Percentiles rank a stretch among this genome's conserved stretches.
Evolutionary conservation across 2,888 invertebrate species (phyloP).

Genomic region (Disparrhopalites patrizii): DNA sequence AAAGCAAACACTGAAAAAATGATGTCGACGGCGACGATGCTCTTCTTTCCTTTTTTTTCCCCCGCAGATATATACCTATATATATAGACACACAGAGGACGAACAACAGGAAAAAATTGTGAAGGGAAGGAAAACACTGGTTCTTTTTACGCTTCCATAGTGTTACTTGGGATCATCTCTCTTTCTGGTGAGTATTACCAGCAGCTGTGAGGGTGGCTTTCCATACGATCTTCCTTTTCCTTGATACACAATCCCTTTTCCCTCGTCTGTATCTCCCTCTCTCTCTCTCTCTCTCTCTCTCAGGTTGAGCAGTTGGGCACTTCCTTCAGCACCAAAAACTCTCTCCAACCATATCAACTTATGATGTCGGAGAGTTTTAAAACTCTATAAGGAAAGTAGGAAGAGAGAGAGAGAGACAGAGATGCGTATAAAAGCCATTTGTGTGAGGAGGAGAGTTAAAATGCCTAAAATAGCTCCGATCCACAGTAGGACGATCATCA

Average conservation of each 20-base stretch:
- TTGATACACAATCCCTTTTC: neutral
- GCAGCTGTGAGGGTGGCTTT: neutral
- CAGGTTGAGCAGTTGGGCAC: neutral
- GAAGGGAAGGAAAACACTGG: neutral
- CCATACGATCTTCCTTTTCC: neutral
- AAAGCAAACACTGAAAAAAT: neutral
- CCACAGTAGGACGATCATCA: neutral
- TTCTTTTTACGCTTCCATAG: too few species aligned
- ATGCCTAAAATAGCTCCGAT: conserved; percentile 1
- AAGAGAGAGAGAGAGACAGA: too few species aligned
- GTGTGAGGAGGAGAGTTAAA: conserved; percentile 2
- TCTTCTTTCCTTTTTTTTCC: neutral
- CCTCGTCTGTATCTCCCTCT: neutral
- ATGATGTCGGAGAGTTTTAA: neutral
- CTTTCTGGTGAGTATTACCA: too few species aligned
- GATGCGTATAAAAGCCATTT: neutral
- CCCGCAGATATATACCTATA: too few species aligned
- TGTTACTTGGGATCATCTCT: too few species aligned
- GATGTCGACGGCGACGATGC: neutral
- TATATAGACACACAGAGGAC: neutral
- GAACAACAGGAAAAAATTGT: neutral
- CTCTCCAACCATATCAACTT: neutral
- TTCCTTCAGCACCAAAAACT: too few species aligned
- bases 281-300: neutral
- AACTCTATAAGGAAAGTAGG: neutral